These are phyloP conservation scores for Holcopasites calliopsidis DNA, from an alignment of 1,140 invertebrate species.

Conservation along the genomic window DNA sequence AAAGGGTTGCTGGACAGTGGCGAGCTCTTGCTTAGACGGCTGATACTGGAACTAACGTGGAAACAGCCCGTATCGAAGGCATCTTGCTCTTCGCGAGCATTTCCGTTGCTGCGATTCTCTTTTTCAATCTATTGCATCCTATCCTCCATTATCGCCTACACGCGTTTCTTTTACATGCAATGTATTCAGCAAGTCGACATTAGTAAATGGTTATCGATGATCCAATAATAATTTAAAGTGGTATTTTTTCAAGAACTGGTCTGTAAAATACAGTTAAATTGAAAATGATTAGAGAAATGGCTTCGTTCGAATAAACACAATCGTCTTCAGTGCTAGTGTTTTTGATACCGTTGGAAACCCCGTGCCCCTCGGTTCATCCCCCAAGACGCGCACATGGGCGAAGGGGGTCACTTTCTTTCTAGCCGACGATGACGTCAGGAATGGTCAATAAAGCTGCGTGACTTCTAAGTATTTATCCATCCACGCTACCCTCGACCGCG, in stretches of 20 bases:
- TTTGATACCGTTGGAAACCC: constrained; percentile 8
- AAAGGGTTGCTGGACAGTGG: constrained; percentile 79
- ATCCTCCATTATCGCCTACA: background rate
- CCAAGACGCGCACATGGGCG: background rate
- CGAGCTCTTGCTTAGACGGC: constrained; percentile 78
- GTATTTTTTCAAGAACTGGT: too few relatives aligned
- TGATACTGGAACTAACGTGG: constrained; percentile 71
- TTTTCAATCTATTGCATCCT: background rate
- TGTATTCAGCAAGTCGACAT: background rate
- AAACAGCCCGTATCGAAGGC: constrained; percentile 55
- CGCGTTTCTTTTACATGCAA: background rate
- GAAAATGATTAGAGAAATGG: too few relatives aligned
- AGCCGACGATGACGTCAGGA: constrained; percentile 48
- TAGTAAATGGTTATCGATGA: too few relatives aligned
- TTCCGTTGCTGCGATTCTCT: background rate
- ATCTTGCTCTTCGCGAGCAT: constrained; percentile 32
- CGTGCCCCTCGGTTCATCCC: constrained; percentile 15
- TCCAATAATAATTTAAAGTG: too few relatives aligned
- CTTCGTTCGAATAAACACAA: background rate
- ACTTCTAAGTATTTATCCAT: constrained; percentile 40
- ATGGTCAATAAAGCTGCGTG: constrained; percentile 50
- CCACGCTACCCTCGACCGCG: constrained; percentile 1
- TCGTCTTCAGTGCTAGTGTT: background rate
- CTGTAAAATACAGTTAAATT: too few relatives aligned
- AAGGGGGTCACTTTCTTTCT: constrained; percentile 14